Conservation (phyloP, 2,113 vertebrate species). For the Promerops cafer region DNA sequence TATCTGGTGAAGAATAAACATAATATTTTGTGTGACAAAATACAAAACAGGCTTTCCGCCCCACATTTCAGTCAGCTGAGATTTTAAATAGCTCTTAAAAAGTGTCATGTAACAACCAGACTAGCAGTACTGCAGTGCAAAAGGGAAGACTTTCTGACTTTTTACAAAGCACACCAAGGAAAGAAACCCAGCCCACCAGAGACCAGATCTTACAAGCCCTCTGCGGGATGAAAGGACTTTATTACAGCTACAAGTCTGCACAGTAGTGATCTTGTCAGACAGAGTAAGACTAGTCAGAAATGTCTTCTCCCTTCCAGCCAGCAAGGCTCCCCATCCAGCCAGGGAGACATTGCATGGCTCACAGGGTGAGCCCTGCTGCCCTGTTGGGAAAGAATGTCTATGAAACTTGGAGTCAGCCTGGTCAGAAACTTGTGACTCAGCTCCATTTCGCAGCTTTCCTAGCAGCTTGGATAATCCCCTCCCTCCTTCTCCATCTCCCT, state of each 20-base stretch:
- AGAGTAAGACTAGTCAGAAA: not conserved
- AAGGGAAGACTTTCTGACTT: not conserved
- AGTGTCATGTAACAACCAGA: not conserved
- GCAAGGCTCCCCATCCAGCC: not conserved
- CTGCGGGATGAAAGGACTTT: not conserved
- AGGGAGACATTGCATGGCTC: not conserved
- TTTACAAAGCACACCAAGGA: not conserved
- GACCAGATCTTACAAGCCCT: not conserved
- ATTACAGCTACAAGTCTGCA: not conserved
- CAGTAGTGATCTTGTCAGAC: not conserved
- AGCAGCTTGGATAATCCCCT: not conserved
- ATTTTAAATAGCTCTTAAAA: not conserved
- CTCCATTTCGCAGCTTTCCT: not conserved
- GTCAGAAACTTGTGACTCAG: not conserved
- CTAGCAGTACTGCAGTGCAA: not conserved
- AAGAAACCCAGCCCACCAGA: not conserved
- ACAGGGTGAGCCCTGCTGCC: not conserved
- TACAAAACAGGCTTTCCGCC: not conserved
- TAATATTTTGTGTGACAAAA: not conserved
- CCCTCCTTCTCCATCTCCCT: not conserved
- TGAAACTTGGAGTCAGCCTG: not conserved
- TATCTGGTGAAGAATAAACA: slow-evolving; percentile 12
- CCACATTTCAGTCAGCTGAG: not conserved
- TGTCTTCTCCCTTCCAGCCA: not conserved
- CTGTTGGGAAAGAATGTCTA: not conserved